Evolutionary conservation across 2,113 vertebrate species (phyloP).

Genomic region (Natator depressus): DNA sequence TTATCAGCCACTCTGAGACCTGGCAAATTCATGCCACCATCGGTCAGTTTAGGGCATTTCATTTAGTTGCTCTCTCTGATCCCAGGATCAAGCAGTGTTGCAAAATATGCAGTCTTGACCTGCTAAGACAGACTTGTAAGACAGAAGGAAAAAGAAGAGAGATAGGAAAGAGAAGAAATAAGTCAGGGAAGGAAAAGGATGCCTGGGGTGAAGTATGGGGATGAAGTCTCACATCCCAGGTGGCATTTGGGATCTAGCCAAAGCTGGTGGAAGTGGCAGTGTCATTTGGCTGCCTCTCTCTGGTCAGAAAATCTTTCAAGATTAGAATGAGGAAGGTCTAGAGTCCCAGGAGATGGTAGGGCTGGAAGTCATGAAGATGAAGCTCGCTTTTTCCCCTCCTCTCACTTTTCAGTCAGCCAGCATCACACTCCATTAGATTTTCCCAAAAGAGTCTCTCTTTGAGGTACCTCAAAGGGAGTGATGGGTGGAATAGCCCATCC

Average conservation of each 20-base stretch:
- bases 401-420: background rate
- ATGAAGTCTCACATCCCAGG: background rate
- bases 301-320: background rate
- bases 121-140: background rate
- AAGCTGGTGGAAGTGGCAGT: background rate
- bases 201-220: background rate
- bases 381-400: background rate
- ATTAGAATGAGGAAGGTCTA: background rate
- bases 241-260: background rate
- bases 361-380: background rate
- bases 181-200: background rate
- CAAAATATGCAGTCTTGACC: background rate
- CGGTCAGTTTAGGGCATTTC: background rate
- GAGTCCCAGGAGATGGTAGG: background rate
- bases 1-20: background rate
- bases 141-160: background rate
- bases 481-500: background rate
- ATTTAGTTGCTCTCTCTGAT: background rate
- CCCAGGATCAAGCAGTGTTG: background rate
- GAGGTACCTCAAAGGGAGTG: background rate
- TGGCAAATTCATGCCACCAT: background rate
- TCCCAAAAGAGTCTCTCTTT: background rate
- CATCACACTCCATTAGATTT: background rate
- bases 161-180: background rate
- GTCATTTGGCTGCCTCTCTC: background rate